Evolutionary conservation across 2,888 invertebrate genomes (phyloP), one percentile per base, ranked within the genome.

Genomic region (Ommatoiulus sabulosus): DNA sequence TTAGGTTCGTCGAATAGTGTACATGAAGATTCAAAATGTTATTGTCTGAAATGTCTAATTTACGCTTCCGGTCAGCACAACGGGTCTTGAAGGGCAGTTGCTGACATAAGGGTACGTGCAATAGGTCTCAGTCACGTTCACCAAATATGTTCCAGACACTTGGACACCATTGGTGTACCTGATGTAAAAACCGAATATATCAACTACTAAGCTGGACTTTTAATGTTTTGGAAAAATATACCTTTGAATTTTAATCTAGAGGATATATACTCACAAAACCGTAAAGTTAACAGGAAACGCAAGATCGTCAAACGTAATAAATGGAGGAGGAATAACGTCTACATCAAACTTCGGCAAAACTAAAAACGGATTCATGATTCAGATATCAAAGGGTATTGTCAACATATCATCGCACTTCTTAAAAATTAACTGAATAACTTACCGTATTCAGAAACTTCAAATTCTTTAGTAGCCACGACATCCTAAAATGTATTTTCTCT

Each of bases 161-260:
- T 44, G 10, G 85, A 44, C 44, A 44, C 85, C 85, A 12, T 85
- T 20, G 8, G 85, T 85, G 85, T 85, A 85, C 20, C 85, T 85
- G 24, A 4, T n/a, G 4, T 72, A 8, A 20, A 24, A 72, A 20
- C 8, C 8, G 24, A 72, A 72, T n/a, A 72, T 8, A 17, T 10
- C 48, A 48, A 10, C 48, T 35, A 35, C 35, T 35, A 35, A 35
- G 35, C 35, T 35, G 35, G 35, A 48, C 1, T 48, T n/a, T 48
- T 48, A 48, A 10, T 48, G 3, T 48, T 48, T 12, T 52, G 10
- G 52, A 52, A 52, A 12, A 52, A 52, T 35, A 35, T 35, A 35
- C 35, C 35, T 35, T 35, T 35, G 35, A 35, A 35, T 35, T 35
- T 35, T 35, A 35, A 35, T 35, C 35, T 35, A 0, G 35, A 35